Evolutionary conservation across 2,797 vertebrate genomes (phyloP), one percentile per base, ranked within the genome.

Genomic region (Atherinosoma microstoma): DNA sequence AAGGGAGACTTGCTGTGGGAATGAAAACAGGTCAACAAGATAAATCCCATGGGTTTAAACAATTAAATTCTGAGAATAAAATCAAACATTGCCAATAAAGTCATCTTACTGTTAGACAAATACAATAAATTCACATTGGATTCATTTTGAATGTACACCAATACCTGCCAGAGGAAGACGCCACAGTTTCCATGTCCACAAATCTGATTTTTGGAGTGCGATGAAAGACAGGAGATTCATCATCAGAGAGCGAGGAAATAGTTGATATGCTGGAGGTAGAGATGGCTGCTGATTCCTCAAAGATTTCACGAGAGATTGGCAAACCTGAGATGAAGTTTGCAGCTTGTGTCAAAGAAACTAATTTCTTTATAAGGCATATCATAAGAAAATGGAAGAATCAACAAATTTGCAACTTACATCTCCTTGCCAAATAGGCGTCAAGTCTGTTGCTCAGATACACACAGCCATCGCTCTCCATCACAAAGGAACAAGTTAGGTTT

Each of bases 141-240:
- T 45, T 47, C 4, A 32, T 47, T 6, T 36, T 10, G 58, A 36
- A 61, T 62, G 8, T n/a, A 29, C 29, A 54, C 24, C 0, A 2
- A 45, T 92, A 95, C 94, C 90, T 87, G 59, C 87, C 74, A 27
- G 95, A 96, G 3, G 95, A 96, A 34, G 96, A 96, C 1, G 96
- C 96, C 3, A 98, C 94, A 34, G 82, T 96, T 69, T 96, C 93
- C 40, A 98, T 91, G 64, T 97, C 95, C 84, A 97, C 35, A 86
- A 99, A 99, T 36, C 56, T 83, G 69, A 98, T 91, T 69, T 89
- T 95, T 15, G 79, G 80, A 0, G 75, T 88, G 45, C 92, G 79
- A 4, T 70, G 66, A n/a, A 94, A 85, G 2, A 92, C 4, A 0
- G 96, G 95, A 1, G 96, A 97, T 2, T 83, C 83, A 0, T 84